A percentile compares a stretch with the other conserved stretches of the same genome.
These are phyloP conservation scores for Drosophila mercatorum DNA, from an alignment of 2,888 invertebrate species.

Conservation along the genomic window DNA sequence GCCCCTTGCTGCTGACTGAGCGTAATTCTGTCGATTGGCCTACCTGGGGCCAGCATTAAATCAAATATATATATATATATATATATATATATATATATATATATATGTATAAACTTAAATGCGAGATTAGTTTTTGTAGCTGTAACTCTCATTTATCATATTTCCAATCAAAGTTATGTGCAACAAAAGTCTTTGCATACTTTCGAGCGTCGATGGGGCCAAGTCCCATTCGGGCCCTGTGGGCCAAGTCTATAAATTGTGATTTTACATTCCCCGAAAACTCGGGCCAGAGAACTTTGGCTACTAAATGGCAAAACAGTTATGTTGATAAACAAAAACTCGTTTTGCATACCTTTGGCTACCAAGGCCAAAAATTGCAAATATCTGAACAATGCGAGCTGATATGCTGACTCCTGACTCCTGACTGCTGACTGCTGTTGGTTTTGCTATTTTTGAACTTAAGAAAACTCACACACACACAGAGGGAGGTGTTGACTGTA, in stretches of 20 bases:
- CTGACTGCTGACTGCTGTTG: conserved; percentile 23
- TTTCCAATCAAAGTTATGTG: conserved; percentile 9
- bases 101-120: neutral
- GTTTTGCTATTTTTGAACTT: conserved; percentile 47
- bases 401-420: conserved; percentile 36
- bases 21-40: conserved; percentile 14
- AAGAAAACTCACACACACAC: conserved; percentile 34
- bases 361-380: conserved; percentile 34
- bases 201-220: conserved; percentile 8
- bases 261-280: conserved; percentile 30
- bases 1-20: neutral
- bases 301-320: conserved; percentile 31
- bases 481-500: neutral
- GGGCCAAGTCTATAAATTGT: conserved; percentile 49
- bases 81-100: too few relatives aligned
- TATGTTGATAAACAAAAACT: conserved; percentile 34
- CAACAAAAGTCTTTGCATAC: conserved; percentile 25
- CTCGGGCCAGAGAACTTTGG: conserved; percentile 9
- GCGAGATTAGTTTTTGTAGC: neutral
- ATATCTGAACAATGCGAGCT: conserved; percentile 51
- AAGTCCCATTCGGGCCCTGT: conserved; percentile 18
- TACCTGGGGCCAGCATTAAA: neutral
- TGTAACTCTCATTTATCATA: conserved; percentile 3
- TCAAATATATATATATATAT: neutral
- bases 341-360: conserved; percentile 44